These are phyloP conservation scores for Chrysolophus pictus DNA, from an alignment of 2,797 vertebrate species.

Conservation along the genomic window DNA sequence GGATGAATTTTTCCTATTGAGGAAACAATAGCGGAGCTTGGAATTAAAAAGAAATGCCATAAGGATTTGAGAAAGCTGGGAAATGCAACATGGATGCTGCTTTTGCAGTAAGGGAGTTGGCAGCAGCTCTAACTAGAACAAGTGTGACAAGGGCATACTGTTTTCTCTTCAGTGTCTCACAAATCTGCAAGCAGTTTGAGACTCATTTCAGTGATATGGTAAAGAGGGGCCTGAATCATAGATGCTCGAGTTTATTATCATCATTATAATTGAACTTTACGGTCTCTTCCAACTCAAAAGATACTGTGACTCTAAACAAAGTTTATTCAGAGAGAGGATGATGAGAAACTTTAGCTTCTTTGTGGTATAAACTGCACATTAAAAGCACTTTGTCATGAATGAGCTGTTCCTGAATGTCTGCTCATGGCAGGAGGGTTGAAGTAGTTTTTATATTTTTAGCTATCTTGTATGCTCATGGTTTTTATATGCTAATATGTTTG, in stretches of 20 bases:
- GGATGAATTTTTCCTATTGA: not conserved
- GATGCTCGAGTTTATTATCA: not conserved
- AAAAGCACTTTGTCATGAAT: not conserved
- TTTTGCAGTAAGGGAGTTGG: not conserved
- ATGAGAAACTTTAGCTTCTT: not conserved
- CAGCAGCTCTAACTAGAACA: not conserved
- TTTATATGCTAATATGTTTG: conserved; percentile 58
- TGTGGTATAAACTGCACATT: rapidly evolving
- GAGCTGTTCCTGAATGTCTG: not conserved
- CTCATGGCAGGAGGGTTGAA: conserved; percentile 9
- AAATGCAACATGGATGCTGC: rapidly evolving
- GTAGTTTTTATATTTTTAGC: conserved; percentile 21
- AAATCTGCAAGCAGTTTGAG: not conserved
- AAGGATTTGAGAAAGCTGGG: not conserved
- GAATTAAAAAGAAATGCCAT: not conserved
- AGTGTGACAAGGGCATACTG: rapidly evolving
- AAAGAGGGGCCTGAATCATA: not conserved
- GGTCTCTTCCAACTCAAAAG: not conserved
- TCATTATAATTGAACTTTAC: not conserved
- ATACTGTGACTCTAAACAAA: not conserved
- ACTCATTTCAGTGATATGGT: rapidly evolving
- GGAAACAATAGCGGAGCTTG: not conserved
- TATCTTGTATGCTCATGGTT: conserved; percentile 11
- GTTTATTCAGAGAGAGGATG: not conserved
- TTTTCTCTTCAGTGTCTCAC: not conserved